Evolutionary conservation across 2,797 vertebrate genomes (phyloP), one percentile per base, ranked within the genome.

Genomic region (Sardinella longiceps): DNA sequence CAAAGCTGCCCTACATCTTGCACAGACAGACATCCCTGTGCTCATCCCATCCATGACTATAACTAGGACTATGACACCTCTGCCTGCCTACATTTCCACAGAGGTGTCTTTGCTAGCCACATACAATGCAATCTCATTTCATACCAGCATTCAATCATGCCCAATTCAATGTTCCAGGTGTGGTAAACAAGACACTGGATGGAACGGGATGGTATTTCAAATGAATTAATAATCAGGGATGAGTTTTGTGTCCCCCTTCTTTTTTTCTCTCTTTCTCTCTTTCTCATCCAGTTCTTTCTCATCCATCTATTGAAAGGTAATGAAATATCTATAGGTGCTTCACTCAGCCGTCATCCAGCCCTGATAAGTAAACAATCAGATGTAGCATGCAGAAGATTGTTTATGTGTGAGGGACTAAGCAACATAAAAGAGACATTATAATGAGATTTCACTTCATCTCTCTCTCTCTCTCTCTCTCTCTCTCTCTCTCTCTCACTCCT

Each of bases 401-500:
- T 92, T 91, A 92, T 88, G 91, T 91, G 87, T 86, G 88, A 86
- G 70, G 70, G 93, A 94, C 94, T 93, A 91, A 92, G 88, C 88
- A 88, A 92, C 92, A 93, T 92, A 94, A 95, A 93, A 91, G 89
- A 90, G 91, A 91, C 90, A 92, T 90, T 89, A 93, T 94, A 95
- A 95, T 95, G 94, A 94, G 93, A 95, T 95, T 95, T 94, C 90
- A 93, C 92, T 94, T 95, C 87, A 93, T 93, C 89, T 92, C 90
- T 91, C 77, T 81, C 90, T 45, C 37, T 46, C 14, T 11, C 23
- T 10, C 51, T 11, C 56, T n/a, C 80, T 92, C 82, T 23, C 45
- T n/a, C n/a, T n/a, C n/a, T n/a, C 43, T 43, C 89, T 92, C 90
- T 91, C 77, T 81, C 90, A 77, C 83, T 81, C 74, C 85, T 89